Base-by-base conservation (phyloP, 2,797 vertebrate genomes). In the Tokudaia tokunoshimensis region DNA sequence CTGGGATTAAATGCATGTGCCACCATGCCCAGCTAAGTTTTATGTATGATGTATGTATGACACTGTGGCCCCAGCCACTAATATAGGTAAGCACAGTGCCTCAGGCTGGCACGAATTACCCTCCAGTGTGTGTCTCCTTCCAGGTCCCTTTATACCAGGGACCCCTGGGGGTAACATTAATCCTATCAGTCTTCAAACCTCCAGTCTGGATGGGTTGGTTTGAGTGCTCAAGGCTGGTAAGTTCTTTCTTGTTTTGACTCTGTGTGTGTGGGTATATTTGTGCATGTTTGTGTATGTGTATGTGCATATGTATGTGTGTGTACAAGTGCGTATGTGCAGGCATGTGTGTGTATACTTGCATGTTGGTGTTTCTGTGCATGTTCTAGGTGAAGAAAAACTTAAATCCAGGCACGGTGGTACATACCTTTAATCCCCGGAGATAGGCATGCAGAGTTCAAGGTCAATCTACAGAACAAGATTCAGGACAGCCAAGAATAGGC, bases 121-220 rank as follows among this genome's bases (percentile, higher is more conserved):
- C 13, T 15, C 0, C 0, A 2, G n/a, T n/a, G 29, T 11, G 55
- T 74, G 12, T 41, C 17, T 0, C 0, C 41, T 6, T 9, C 12
- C 12, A 31, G 67, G 15, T 1, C 1, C 6, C 3, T 37, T 47
- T 24, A 4, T 3, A 0, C 4, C 1, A 61, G 52, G 41, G 12
- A 41, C 22, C 0, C 26, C 37, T 26, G 6, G 80, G 12, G 3
- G 20, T 34, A 6, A 50, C 3, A n/a, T 8, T 41, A 41, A 41
- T 41, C 41, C 41, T 41, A 41, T 41, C 41, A 41, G 41, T 41
- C 41, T 41, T 41, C 41, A 41, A 2, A 41, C 63, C 3, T 20
- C 63, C 0, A 26, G 0, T 24, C 17, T 11, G 59, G 22, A 3
- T 11, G 15, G 41, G 44, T 19, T 61, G 6, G 1, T 11, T 22